Evolutionary conservation across 2,888 invertebrate genomes (phyloP).

Genomic region (Poecilus cupreus): DNA sequence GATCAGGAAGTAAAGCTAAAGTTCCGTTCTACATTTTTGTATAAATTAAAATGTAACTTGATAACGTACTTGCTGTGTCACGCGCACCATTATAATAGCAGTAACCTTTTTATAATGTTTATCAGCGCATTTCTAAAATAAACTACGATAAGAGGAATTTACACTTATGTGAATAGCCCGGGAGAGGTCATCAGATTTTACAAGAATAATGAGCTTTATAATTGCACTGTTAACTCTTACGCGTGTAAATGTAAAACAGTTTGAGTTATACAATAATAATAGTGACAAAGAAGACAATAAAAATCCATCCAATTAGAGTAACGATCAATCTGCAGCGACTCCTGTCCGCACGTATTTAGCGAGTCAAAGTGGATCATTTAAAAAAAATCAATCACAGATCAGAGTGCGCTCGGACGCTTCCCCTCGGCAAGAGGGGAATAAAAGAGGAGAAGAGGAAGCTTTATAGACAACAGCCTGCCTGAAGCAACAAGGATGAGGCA

Average conservation of each 20-base stretch:
- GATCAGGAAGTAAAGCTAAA: conserved; percentile 30
- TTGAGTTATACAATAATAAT: conserved; percentile 1
- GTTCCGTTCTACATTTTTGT: conserved; percentile 44
- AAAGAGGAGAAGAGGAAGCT: not conserved
- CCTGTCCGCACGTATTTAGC: conserved; percentile 13
- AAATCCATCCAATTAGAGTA: conserved; percentile 36
- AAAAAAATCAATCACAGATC: conserved; percentile 46
- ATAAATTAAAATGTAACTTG: conserved; percentile 47
- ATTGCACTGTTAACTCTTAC: not conserved
- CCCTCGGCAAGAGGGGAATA: not conserved
- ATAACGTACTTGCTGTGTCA: conserved; percentile 40
- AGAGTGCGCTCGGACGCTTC: not conserved
- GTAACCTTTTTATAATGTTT: conserved; percentile 22
- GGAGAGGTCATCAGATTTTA: conserved; percentile 10
- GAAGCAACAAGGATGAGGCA: conserved; percentile 30
- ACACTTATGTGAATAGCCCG: conserved; percentile 20
- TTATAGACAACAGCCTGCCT: not conserved
- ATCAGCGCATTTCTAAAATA: conserved; percentile 26
- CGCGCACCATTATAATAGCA: conserved; percentile 30
- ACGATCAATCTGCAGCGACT: conserved; percentile 15
- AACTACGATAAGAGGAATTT: conserved; percentile 21
- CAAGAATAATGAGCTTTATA: not conserved
- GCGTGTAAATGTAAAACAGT: not conserved
- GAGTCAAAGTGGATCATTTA: conserved; percentile 30
- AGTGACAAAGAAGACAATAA: conserved; percentile 11